phyloP scores from a whole-genome alignment of 1,140 invertebrate genomes.

The Heliconius hermathena region DNA sequence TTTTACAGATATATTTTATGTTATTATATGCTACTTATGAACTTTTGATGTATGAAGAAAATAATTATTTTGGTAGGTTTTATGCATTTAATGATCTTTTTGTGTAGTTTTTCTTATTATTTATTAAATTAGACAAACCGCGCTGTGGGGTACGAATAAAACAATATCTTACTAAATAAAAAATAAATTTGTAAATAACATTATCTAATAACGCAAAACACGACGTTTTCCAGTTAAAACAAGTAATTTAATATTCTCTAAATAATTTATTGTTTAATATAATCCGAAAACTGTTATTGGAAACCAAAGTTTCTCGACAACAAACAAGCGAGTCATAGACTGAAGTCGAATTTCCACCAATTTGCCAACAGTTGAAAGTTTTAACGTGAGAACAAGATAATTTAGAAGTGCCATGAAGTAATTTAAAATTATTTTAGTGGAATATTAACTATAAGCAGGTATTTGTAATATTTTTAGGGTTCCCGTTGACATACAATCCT shows the following conservation, averaged over 20 bases:
- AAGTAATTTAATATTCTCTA: neutral
- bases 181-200: neutral
- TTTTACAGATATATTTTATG: no score
- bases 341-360: slow-evolving; percentile 17
- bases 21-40: no score
- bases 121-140: no score
- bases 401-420: neutral
- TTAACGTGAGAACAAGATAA: neutral
- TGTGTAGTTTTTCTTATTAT: no score
- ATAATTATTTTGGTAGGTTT: no score
- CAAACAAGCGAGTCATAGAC: slow-evolving; percentile 20
- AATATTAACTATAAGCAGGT: neutral
- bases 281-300: slow-evolving; percentile 30
- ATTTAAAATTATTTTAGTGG: neutral
- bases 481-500: no score
- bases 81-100: no score
- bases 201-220: neutral
- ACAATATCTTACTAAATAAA: no score
- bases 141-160: no score
- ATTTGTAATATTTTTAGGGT: no score
- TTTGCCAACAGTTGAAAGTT: slow-evolving; percentile 11
- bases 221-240: neutral
- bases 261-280: slow-evolving; percentile 23
- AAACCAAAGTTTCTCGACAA: slow-evolving; percentile 18
- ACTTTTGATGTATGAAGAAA: no score